These are phyloP conservation scores for Oxyura jamaicensis DNA, from an alignment of 2,113 vertebrate genomes.

Conservation along the genomic window DNA sequence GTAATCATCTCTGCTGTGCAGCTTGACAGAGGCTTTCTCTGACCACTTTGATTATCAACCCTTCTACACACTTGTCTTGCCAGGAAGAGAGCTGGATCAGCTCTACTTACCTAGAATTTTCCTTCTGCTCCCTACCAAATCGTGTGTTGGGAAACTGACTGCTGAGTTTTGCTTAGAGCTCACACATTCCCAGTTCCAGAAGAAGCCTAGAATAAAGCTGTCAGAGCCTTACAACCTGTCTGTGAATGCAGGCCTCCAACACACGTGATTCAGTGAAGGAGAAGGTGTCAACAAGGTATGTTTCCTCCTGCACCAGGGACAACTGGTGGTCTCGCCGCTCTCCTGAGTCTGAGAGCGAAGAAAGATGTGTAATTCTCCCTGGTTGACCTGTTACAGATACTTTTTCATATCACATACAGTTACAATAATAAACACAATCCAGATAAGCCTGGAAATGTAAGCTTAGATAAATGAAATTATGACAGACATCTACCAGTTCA, in stretches of 20 bases:
- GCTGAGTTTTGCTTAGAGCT: neutral
- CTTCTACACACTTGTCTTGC: accelerated
- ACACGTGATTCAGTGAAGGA: neutral
- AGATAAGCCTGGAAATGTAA: neutral
- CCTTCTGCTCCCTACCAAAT: neutral
- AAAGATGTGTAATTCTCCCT: neutral
- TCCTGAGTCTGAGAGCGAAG: neutral
- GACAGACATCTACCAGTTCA: neutral
- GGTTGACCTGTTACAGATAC: neutral
- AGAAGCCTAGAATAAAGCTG: neutral
- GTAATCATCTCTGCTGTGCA: neutral
- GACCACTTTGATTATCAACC: neutral
- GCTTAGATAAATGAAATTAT: neutral
- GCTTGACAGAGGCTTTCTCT: neutral
- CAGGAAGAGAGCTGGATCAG: accelerated
- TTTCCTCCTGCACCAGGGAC: accelerated
- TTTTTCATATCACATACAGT: neutral
- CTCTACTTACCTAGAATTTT: neutral
- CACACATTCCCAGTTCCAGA: neutral
- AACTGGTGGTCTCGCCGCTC: neutral
- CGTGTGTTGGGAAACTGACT: neutral
- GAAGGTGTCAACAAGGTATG: neutral
- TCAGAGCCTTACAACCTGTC: neutral
- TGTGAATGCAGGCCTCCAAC: neutral
- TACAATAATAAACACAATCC: neutral